These are phyloP conservation scores for Centropristis striata DNA, from an alignment of 2,113 vertebrate genomes.

Conservation along the genomic window DNA sequence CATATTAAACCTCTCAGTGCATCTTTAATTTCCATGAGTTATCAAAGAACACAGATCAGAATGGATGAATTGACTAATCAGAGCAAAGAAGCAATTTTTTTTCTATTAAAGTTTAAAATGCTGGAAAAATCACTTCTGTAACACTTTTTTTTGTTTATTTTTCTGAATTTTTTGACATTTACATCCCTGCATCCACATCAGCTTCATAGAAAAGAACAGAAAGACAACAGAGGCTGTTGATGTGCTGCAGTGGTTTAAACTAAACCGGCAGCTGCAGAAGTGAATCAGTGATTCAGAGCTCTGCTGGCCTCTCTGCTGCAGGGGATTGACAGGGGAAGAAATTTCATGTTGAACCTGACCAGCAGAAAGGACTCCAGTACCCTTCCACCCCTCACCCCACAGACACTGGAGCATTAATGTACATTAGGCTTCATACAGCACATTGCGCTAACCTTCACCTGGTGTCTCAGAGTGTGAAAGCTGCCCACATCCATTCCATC, in stretches of 20 bases:
- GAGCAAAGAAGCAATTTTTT: too few relatives aligned
- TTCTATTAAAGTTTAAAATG: too few relatives aligned
- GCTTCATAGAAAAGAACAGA: not conserved
- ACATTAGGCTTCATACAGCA: not conserved
- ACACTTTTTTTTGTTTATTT: too few relatives aligned
- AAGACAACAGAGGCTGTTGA: not conserved
- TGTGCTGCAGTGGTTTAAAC: not conserved
- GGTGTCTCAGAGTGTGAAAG: not conserved
- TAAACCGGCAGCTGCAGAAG: not conserved
- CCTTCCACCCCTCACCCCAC: not conserved
- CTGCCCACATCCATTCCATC: constrained; percentile 5
- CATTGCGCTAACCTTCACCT: constrained; percentile 8
- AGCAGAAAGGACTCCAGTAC: not conserved
- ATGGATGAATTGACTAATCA: too few relatives aligned
- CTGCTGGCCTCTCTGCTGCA: not conserved
- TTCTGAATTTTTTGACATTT: too few relatives aligned
- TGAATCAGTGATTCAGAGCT: not conserved
- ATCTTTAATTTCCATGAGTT: too few relatives aligned
- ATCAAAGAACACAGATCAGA: too few relatives aligned
- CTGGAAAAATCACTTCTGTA: too few relatives aligned
- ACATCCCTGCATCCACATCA: not conserved
- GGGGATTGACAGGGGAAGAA: not conserved
- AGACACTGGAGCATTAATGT: not conserved
- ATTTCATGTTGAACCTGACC: not conserved
- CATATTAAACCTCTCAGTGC: too few relatives aligned